A percentile compares a stretch with the other conserved stretches of the same genome.
Evolutionary conservation across 2,888 invertebrate genomes (phyloP).

Genomic region (Coelogynopora nodosa): DNA sequence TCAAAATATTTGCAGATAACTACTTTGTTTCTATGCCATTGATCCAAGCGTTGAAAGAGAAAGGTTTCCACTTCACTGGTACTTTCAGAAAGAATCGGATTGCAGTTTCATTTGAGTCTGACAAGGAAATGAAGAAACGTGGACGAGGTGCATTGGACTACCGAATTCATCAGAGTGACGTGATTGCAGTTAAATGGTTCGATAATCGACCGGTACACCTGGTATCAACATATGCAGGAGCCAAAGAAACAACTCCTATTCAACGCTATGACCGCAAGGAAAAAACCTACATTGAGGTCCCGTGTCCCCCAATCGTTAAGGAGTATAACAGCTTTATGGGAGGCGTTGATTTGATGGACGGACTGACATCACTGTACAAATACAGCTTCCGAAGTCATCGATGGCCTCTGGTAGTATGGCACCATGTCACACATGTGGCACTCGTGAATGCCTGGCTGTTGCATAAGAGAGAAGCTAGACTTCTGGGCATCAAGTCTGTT

Average conservation of each 20-base stretch:
- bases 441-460: constrained; percentile 41
- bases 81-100: not conserved
- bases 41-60: not conserved
- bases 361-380: constrained; percentile 32
- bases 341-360: constrained; percentile 37
- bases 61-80: constrained; percentile 4
- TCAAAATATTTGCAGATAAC: constrained; percentile 35
- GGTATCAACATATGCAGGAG: constrained; percentile 27
- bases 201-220: constrained; percentile 43
- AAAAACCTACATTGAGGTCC: constrained; percentile 29
- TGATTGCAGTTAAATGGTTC: constrained; percentile 44
- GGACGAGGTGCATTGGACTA: not conserved
- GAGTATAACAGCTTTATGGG: constrained; percentile 43
- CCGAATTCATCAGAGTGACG: not conserved
- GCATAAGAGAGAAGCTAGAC: not conserved
- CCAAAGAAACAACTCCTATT: not conserved
- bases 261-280: constrained; percentile 32
- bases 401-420: constrained; percentile 35
- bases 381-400: not conserved
- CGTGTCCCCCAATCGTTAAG: constrained; percentile 26
- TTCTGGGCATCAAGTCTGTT: not conserved
- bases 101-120: not conserved
- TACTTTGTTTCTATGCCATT: not conserved
- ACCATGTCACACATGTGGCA: constrained; percentile 34
- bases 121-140: not conserved